Evolutionary conservation across 2,797 vertebrate genomes (phyloP).

Genomic region (Poecilia wingei): DNA sequence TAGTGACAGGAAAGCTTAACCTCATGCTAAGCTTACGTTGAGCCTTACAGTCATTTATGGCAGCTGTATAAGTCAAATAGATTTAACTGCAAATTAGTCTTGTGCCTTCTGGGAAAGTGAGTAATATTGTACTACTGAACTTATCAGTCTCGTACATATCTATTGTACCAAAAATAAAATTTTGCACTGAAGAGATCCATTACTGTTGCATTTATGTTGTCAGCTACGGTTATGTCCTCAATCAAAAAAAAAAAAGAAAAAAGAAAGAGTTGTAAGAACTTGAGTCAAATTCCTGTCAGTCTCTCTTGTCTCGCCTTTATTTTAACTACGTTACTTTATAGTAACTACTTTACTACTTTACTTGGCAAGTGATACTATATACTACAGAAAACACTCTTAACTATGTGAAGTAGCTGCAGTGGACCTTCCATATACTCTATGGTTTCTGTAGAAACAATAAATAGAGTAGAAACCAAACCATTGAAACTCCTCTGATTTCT

Average conservation of each 20-base stretch:
- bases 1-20: conserved; percentile 36
- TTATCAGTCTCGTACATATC: conserved; percentile 55
- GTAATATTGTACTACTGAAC: conserved; percentile 78
- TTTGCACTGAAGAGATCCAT: conserved; percentile 5
- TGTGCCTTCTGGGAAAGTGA: conserved; percentile 53
- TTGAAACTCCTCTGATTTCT: conserved; percentile 68
- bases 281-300: background rate
- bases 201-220: background rate
- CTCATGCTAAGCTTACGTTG: conserved; percentile 35
- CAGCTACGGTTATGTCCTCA: background rate
- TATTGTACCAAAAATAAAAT: conserved; percentile 71
- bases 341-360: conserved; percentile 2
- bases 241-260: background rate
- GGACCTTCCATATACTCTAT: conserved; percentile 59
- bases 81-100: conserved; percentile 57
- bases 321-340: conserved; percentile 7
- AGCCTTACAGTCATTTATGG: conserved; percentile 38
- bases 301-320: background rate
- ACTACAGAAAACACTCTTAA: conserved; percentile 38
- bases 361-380: conserved; percentile 24
- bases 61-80: conserved; percentile 41
- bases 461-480: conserved; percentile 47
- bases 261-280: background rate
- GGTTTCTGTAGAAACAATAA: conserved; percentile 76
- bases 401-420: conserved; percentile 42